Base-by-base conservation (phyloP, 2,113 vertebrate genomes). In the Poicephalus gulielmi region DNA sequence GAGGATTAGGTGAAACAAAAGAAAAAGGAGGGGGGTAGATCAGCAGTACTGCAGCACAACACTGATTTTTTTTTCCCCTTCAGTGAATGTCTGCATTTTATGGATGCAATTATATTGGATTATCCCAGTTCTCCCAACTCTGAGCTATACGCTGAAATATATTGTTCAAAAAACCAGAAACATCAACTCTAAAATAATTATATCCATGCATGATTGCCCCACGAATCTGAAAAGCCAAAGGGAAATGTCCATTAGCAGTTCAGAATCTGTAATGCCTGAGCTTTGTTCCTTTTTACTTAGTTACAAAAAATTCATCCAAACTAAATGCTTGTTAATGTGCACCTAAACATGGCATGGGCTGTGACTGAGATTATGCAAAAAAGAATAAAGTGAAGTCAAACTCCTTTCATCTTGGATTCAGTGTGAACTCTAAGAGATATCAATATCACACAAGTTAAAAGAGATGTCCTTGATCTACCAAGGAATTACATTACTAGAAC, bases 351-450 rank as follows among this genome's bases (percentile, higher is more conserved):
- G 1, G 19, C 35, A 71, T 14, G 30, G n/a, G 25, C 30, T 30
- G n/a, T 55, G 86, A 92, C 1, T 64, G 71, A 94, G 77, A 91
- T 67, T 47, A 82, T 39, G 60, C 33, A 96, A 73, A 85, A 94
- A 92, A 91, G 43, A 93, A 66, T 41, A 95, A 86, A 91, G 57
- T 90, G 79, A 96, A 80, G 76, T 49, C 73, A 91, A 95, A 12
- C 14, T 83, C 41, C 62, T 94, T 96, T 95, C 47, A 94, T 80
- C 25, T 28, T 30, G 12, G 37, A 84, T 75, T 94, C 84, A 79
- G 47, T 30, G 33, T 0, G 0, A 94, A 83, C 89, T 96, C 55
- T 69, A 90, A 89, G 75, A 90, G 49, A 71, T 66, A 75, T 5
- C 64, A 74, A 5, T 47, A 93, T 35, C 59, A 86, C 39, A 90